phyloP scores from a whole-genome alignment of 2,113 vertebrate species.

The Triplophysa tibetana region DNA sequence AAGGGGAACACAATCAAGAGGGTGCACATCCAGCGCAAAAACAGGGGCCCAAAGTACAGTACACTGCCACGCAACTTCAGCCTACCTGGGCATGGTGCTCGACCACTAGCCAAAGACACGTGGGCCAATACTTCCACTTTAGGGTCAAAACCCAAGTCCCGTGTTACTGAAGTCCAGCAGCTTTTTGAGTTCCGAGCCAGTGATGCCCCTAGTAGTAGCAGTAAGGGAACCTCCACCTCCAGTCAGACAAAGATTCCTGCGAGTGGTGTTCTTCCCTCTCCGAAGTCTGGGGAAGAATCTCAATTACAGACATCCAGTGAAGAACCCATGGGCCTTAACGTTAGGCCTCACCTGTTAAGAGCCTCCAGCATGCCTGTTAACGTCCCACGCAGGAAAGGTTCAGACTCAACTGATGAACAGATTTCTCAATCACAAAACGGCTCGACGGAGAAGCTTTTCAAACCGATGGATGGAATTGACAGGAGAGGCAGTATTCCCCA shows the following conservation, averaged over 20 bases:
- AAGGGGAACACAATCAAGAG: conserved; percentile 96
- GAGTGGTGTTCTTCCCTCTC: conserved; percentile 64
- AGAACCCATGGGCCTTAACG: conserved; percentile 60
- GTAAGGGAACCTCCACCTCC: conserved; percentile 24
- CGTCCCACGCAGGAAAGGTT: conserved; percentile 75
- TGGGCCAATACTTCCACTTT: conserved; percentile 80
- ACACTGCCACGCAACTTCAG: conserved; percentile 96
- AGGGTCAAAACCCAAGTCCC: conserved; percentile 76
- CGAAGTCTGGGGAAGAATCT: conserved; percentile 66
- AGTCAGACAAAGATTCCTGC: conserved; percentile 40
- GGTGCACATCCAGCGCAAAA: conserved; percentile 87
- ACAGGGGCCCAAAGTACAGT: conserved; percentile 92
- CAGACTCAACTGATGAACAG: conserved; percentile 64
- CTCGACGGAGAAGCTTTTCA: conserved; percentile 65
- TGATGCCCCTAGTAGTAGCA: conserved; percentile 55
- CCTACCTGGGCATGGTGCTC: conserved; percentile 81
- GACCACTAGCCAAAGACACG: conserved; percentile 71
- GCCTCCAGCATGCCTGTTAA: conserved; percentile 91
- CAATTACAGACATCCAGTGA: conserved; percentile 64
- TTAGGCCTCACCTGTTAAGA: conserved; percentile 86
- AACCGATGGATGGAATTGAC: conserved; percentile 63
- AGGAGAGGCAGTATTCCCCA: conserved; percentile 45
- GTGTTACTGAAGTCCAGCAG: conserved; percentile 78
- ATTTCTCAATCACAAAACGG: conserved; percentile 61
- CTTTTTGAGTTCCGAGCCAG: conserved; percentile 64